Conservation (phyloP, 1,140 invertebrate genomes). For the Leptestheria dahalacensis region DNA sequence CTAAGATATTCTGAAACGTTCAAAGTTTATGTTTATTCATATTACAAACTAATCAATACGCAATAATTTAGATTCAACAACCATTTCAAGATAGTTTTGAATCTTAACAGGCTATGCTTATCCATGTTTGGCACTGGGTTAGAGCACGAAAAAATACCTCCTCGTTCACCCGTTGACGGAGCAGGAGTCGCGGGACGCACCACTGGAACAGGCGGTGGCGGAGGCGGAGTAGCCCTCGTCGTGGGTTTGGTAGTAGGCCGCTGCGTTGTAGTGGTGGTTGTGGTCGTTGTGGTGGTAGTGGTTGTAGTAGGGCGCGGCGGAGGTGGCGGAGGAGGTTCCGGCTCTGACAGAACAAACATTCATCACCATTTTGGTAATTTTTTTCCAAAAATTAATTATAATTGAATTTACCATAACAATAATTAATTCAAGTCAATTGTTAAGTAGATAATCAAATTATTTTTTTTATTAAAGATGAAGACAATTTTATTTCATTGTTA, state of each 20-base stretch:
- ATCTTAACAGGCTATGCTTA: no score
- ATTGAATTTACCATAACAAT: no score
- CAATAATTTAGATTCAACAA: no score
- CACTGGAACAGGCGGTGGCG: slow-evolving; percentile 7
- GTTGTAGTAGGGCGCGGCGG: background rate
- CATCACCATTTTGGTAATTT: background rate
- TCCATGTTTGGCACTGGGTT: no score
- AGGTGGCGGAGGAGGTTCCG: slow-evolving; percentile 5
- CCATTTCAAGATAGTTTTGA: slow-evolving; percentile 1
- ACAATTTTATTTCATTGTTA: background rate
- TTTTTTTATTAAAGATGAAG: no score
- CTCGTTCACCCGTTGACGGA: slow-evolving; percentile 1
- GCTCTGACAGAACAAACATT: background rate
- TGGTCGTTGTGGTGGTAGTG: background rate
- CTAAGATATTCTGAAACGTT: no score
- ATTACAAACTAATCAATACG: no score
- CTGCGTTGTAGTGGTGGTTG: background rate
- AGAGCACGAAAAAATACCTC: background rate
- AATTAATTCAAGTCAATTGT: no score
- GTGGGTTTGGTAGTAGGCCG: background rate
- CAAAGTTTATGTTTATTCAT: no score
- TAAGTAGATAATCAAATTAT: no score
- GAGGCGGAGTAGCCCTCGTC: slow-evolving; percentile 12
- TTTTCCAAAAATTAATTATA: background rate
- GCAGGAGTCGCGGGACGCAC: background rate